phyloP scores from a whole-genome alignment of 1,140 invertebrate species.

The Pygmarrhopalites habei region DNA sequence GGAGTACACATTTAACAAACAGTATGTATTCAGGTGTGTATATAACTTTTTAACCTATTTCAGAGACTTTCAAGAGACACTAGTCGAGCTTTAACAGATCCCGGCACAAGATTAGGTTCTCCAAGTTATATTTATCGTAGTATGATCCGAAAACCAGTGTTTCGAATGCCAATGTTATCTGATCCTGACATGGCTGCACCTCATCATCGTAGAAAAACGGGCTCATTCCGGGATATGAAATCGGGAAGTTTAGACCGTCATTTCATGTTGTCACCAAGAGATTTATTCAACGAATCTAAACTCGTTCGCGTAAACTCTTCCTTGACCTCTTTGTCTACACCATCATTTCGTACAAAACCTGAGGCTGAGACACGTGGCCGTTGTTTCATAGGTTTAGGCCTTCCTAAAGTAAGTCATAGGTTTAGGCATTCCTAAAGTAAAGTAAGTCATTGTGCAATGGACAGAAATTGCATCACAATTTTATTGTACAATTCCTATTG shows the following conservation, averaged over 20 bases:
- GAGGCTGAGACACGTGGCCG: slow-evolving; percentile 29
- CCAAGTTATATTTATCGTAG: slow-evolving; percentile 26
- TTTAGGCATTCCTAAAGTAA: too few species aligned
- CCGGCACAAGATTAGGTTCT: slow-evolving; percentile 9
- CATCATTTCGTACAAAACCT: slow-evolving; percentile 21
- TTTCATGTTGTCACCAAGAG: slow-evolving; percentile 25
- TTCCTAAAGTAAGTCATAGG: slow-evolving; percentile 66
- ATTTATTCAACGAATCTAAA: slow-evolving; percentile 36
- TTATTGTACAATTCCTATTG: too few species aligned
- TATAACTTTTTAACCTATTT: too few species aligned
- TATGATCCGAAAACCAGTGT: slow-evolving; percentile 33
- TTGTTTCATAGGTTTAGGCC: slow-evolving; percentile 68
- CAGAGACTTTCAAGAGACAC: too few species aligned
- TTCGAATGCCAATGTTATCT: slow-evolving; percentile 29
- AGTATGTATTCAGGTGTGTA: too few species aligned
- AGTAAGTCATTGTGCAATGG: too few species aligned
- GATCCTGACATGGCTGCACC: slow-evolving; percentile 31
- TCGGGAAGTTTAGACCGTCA: slow-evolving; percentile 32
- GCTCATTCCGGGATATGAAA: slow-evolving; percentile 19
- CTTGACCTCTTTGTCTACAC: slow-evolving; percentile 36
- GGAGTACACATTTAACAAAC: too few species aligned
- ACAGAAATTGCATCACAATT: too few species aligned
- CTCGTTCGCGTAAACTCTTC: slow-evolving; percentile 32
- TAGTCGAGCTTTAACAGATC: slow-evolving; percentile 29
- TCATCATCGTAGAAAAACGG: not conserved